A percentile compares a stretch with the other conserved stretches of the same genome.
Conservation (phyloP, 2,797 vertebrate species). For the Schizothorax lantsangensis region DNA sequence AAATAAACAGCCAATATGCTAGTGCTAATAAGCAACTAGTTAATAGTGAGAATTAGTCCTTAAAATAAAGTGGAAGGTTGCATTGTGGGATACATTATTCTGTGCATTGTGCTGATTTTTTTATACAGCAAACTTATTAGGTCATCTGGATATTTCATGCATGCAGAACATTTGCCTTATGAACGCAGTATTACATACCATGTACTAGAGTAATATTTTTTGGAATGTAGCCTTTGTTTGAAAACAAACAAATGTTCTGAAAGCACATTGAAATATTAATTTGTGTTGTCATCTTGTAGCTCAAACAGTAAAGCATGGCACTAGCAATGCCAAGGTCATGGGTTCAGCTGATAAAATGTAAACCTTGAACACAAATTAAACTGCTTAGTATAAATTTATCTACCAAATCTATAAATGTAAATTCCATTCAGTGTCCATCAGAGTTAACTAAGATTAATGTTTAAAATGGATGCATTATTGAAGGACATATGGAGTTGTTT, state of each 20-base stretch:
- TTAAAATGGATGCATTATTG: not conserved
- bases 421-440: not conserved
- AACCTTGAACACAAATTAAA: not conserved
- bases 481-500: not conserved
- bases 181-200: not conserved
- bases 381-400: not conserved
- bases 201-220: not conserved
- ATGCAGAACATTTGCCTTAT: not conserved
- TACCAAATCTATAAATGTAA: not conserved
- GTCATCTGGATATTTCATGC: not conserved
- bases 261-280: not conserved
- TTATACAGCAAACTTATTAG: not conserved
- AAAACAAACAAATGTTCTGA: not conserved
- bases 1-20: not conserved
- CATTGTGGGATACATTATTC: not conserved
- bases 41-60: no score
- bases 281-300: not conserved
- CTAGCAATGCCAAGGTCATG: not conserved
- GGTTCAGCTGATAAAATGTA: slow-evolving; percentile 6
- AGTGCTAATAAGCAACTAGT: not conserved
- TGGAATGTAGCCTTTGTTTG: not conserved
- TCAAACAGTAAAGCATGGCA: not conserved
- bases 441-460: not conserved
- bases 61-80: not conserved
- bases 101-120: not conserved